These are phyloP conservation scores for Conus canariensis DNA, from an alignment of 2,888 invertebrate genomes.

Conservation along the genomic window DNA sequence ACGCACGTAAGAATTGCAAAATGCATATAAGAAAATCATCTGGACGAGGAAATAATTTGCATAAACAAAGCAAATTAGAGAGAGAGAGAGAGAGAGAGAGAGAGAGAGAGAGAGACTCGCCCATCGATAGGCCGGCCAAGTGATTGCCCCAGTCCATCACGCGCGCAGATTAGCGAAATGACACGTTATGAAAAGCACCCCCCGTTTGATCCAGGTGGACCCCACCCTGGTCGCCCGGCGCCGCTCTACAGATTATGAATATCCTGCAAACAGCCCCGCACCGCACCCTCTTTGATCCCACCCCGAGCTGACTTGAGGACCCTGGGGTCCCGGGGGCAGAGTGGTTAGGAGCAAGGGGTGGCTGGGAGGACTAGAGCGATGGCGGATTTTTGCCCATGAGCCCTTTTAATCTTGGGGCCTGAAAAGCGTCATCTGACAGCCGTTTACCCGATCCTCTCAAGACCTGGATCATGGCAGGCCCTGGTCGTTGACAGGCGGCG, in stretches of 20 bases:
- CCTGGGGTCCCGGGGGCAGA: background rate
- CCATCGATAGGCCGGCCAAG: no score
- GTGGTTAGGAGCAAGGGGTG: background rate
- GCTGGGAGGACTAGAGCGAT: no score
- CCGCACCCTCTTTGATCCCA: slow-evolving; percentile 13
- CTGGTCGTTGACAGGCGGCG: background rate
- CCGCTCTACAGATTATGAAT: slow-evolving; percentile 26
- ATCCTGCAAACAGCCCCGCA: background rate
- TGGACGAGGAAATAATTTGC: no score
- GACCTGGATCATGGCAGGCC: background rate
- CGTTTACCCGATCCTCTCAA: slow-evolving; percentile 11
- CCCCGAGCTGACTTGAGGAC: background rate
- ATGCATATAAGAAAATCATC: no score
- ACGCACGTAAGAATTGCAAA: no score
- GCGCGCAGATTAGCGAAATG: background rate
- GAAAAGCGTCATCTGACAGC: slow-evolving; percentile 37
- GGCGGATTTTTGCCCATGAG: slow-evolving; percentile 16
- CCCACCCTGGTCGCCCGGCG: background rate
- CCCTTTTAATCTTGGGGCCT: slow-evolving; percentile 31
- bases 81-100: no score
- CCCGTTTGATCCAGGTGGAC: background rate
- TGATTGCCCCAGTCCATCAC: slow-evolving; percentile 18
- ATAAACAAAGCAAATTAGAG: no score
- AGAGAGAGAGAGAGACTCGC: no score
- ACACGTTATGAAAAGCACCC: slow-evolving; percentile 11